Evolutionary conservation across 2,888 invertebrate species (phyloP), one percentile per base, ranked within the genome.

Genomic region (Drosophila melanosoma): DNA sequence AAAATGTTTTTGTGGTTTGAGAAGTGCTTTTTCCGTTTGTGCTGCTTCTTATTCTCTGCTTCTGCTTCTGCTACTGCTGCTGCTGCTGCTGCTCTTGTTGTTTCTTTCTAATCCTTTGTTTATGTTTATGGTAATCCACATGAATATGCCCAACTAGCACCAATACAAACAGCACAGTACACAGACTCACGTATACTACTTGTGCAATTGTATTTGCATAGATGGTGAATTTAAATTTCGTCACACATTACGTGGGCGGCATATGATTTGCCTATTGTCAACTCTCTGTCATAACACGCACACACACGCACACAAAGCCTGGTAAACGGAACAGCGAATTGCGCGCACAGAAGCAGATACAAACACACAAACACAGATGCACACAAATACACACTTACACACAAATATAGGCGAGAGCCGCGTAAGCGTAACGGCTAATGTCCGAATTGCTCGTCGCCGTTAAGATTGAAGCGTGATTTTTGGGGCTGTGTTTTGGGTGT

Each of bases 181-280:
- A 72, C 51, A 51, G 68, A 60, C 42, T 53, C 36, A 48, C 51
- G 59, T 35, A 51, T 33, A 73, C 60, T 80, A 80, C 72, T 74
- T 74, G 67, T 73, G 87, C 72, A 87, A 75, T 82, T 82, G 82
- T 80, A 85, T 87, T 84, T 84, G 82, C 89, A 89, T 84, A 81
- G 76, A 82, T 79, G 82, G 80, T 64, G 81, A 83, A 90, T 87
- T 87, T 90, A 86, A 87, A 90, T 89, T 89, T 89, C 90, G 90
- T 84, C 90, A 90, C 87, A 90, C 90, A 87, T 90, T 89, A 81
- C 87, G 89, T 87, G 87, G 85, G 86, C 83, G 86, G 89, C 90
- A 82, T 82, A 75, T 79, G 84, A 87, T 87, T 74, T 80, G 79
- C 84, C 85, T 84, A 87, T 87, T 85, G 87, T 85, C 87, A 87